These are phyloP conservation scores for Muscidifurax raptorellus DNA, from an alignment of 1,140 invertebrate species.

Conservation along the genomic window DNA sequence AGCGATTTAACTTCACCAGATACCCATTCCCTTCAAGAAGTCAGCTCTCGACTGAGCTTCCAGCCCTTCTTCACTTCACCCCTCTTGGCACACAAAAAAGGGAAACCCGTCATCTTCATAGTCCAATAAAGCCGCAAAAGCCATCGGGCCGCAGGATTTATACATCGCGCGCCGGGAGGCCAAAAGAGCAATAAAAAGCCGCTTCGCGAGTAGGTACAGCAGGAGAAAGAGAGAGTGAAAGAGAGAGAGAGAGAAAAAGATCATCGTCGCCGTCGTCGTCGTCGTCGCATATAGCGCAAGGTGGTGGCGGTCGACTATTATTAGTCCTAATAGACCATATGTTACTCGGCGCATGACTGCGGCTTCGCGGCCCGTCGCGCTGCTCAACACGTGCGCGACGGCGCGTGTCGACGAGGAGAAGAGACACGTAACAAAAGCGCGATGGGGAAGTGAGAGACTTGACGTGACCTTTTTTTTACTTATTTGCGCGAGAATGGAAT, in stretches of 20 bases:
- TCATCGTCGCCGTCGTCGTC: background rate
- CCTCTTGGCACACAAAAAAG: background rate
- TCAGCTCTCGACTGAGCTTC: background rate
- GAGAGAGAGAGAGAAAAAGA: no score
- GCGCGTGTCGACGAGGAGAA: background rate
- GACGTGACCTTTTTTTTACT: no score
- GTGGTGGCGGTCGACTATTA: conserved; percentile 64
- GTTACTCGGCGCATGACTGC: conserved; percentile 57
- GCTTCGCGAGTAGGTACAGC: background rate
- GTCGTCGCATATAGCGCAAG: background rate
- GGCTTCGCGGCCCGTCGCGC: conserved; percentile 40
- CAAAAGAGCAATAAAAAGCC: background rate
- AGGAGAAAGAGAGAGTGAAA: background rate
- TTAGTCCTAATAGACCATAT: conserved; percentile 73
- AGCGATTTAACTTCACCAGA: background rate
- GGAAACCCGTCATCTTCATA: background rate
- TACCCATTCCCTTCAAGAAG: background rate
- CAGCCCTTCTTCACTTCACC: background rate
- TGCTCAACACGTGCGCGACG: background rate
- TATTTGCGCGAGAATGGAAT: no score
- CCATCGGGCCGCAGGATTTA: conserved; percentile 24
- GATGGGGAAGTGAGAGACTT: background rate
- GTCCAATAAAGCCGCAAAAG: conserved; percentile 24
- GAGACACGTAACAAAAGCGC: background rate
- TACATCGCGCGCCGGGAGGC: background rate